Evolutionary conservation across 2,113 vertebrate species (phyloP), one percentile per base, ranked within the genome.

Genomic region (Amphiprion ocellaris): DNA sequence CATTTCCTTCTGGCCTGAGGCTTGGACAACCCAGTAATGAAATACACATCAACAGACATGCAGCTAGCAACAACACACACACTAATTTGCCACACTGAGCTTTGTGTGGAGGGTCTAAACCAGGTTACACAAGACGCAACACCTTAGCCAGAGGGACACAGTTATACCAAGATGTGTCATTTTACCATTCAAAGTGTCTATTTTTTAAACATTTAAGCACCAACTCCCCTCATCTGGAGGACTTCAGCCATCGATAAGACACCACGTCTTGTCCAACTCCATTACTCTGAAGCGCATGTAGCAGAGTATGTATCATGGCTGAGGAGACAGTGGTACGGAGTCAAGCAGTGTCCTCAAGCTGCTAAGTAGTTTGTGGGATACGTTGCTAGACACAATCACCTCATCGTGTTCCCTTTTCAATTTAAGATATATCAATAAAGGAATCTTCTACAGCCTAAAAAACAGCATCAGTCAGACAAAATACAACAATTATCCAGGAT

Each of bases 11-110:
- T 75, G 68, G 30, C 41, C 59, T 28, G 12, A 28, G 61, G 70
- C 59, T 60, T 3, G 17, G 52, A 68, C 63, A 85, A 55, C 39
- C 41, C 33, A 16, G 69, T 65, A 70, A 83, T 71, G n/a, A 80
- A 74, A 83, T 58, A 82, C 75, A 69, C 81, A 65, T 4, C 26
- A 50, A 37, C 26, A 59, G 33, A 52, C 6, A 60, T n/a, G 24
- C 59, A 23, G 23, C 16, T n/a, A 61, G 23, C 10, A 11, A 39
- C 47, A 53, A 60, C 2, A 61, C 37, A 61, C 49, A 21, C 21
- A 10, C 47, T 19, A 5, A 19, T 19, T 49, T 17, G 16, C 47
- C 17, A 19, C 15, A 17, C 15, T 49, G 9, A 17, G 47, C 47
- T 49, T 49, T 15, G 47, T 49, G 47, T 7, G 1, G 17, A 60